Conservation (phyloP, 64 coral and sea anemone genomes). For the Dendrophyllia cribrosa region DNA sequence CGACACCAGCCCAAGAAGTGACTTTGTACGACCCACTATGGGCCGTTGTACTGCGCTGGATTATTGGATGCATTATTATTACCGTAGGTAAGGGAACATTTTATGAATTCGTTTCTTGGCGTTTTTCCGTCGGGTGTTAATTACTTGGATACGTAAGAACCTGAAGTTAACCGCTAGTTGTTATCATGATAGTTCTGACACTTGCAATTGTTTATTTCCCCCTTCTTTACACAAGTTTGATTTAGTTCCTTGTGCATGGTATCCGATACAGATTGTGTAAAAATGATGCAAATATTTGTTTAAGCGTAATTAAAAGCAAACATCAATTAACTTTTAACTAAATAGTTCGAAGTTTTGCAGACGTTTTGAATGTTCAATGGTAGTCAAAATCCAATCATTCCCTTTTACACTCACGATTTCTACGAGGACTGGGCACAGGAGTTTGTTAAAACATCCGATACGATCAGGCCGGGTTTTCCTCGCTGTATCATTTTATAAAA, state of each 20-base stretch:
- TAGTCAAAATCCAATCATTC: too few species aligned
- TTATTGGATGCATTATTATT: conserved; percentile 28
- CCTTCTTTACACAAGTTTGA: not conserved
- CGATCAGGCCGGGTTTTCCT: not conserved
- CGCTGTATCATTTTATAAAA: not conserved
- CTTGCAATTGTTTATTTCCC: not conserved
- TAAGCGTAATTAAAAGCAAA: not conserved
- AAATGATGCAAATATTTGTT: conserved; percentile 17
- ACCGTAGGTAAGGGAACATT: conserved; percentile 41
- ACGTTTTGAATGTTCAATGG: too few species aligned
- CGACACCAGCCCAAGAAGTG: not conserved
- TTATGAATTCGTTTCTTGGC: not conserved
- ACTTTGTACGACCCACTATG: conserved; percentile 37
- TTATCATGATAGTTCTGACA: too few species aligned
- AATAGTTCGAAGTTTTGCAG: not conserved
- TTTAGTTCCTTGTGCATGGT: not conserved
- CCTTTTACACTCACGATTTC: too few species aligned
- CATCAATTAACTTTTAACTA: not conserved
- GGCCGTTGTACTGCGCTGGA: conserved; percentile 47
- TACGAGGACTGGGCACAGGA: too few species aligned
- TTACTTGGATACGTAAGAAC: not conserved
- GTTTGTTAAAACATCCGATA: not conserved
- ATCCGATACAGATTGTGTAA: not conserved
- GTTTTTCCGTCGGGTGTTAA: not conserved
- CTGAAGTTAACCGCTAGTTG: too few species aligned